phyloP scores from a whole-genome alignment of 2,797 vertebrate genomes.

The Macroramphosus scolopax region DNA sequence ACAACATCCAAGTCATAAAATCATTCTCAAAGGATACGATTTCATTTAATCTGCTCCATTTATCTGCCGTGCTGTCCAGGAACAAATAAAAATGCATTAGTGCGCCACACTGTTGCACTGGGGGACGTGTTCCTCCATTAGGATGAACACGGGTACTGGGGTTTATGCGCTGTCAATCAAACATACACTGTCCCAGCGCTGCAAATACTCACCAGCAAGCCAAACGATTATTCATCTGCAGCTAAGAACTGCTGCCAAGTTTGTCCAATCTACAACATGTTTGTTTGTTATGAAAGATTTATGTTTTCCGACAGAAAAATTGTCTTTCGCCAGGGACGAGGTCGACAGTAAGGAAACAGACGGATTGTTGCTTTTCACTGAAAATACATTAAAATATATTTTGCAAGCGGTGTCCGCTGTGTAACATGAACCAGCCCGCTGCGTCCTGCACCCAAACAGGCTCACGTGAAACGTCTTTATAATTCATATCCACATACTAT shows the following conservation, averaged over 20 bases:
- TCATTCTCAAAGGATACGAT: too few species aligned
- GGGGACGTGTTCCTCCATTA: constrained; percentile 5
- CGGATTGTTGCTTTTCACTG: constrained; percentile 19
- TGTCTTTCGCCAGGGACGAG: background rate
- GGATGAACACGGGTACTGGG: too few species aligned
- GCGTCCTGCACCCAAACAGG: constrained; percentile 25
- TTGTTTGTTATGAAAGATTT: too few species aligned
- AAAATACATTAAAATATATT: constrained; percentile 22
- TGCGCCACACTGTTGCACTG: constrained; percentile 1
- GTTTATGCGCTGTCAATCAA: background rate
- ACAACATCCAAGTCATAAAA: too few species aligned
- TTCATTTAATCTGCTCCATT: too few species aligned
- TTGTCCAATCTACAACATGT: too few species aligned
- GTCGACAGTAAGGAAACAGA: constrained; percentile 1
- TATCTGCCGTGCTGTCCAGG: constrained; percentile 1
- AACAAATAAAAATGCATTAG: constrained; percentile 3
- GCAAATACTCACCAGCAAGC: too few species aligned
- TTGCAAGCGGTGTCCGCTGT: constrained; percentile 30
- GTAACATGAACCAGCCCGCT: constrained; percentile 21
- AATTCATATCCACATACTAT: constrained; percentile 43
- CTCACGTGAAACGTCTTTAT: constrained; percentile 52
- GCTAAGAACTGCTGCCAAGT: too few species aligned
- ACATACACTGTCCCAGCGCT: background rate
- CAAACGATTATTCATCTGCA: too few species aligned
- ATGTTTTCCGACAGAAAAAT: constrained; percentile 5